These are phyloP conservation scores for Neuroscelio doddi DNA, from an alignment of 2,888 invertebrate genomes.

Conservation along the genomic window DNA sequence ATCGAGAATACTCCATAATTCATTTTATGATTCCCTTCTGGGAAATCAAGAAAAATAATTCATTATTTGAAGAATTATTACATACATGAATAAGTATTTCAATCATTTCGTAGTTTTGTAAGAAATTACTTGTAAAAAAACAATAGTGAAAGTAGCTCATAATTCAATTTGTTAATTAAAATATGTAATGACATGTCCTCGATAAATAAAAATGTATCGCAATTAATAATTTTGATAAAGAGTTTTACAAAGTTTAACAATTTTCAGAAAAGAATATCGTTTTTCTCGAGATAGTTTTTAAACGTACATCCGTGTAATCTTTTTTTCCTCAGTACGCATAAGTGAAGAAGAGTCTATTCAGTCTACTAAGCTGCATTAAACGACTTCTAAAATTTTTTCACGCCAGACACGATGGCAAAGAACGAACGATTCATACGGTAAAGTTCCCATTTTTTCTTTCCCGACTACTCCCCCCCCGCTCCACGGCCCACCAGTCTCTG, in stretches of 20 bases:
- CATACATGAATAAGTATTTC: too few species aligned
- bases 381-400: constrained; percentile 30
- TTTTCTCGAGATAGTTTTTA: not conserved
- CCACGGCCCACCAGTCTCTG: not conserved
- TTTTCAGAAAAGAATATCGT: not conserved
- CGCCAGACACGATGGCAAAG: constrained; percentile 30
- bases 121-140: too few species aligned
- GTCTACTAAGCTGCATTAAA: constrained; percentile 20
- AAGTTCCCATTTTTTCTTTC: constrained; percentile 13
- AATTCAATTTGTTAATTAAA: too few species aligned
- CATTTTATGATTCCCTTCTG: constrained; percentile 14
- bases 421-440: constrained; percentile 23
- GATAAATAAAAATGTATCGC: too few species aligned
- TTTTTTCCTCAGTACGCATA: constrained; percentile 8
- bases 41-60: constrained; percentile 26
- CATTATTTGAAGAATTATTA: not conserved
- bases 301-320: constrained; percentile 1
- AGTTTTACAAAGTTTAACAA: not conserved
- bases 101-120: too few species aligned
- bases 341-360: constrained; percentile 13
- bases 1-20: too few species aligned
- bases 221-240: not conserved
- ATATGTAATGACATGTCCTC: too few species aligned
- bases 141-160: too few species aligned
- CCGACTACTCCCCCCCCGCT: not conserved